Percentiles rank a stretch among this genome's conserved stretches.
Conservation (phyloP, 2,888 invertebrate species). For the Rhimphoctona megacephalus region DNA sequence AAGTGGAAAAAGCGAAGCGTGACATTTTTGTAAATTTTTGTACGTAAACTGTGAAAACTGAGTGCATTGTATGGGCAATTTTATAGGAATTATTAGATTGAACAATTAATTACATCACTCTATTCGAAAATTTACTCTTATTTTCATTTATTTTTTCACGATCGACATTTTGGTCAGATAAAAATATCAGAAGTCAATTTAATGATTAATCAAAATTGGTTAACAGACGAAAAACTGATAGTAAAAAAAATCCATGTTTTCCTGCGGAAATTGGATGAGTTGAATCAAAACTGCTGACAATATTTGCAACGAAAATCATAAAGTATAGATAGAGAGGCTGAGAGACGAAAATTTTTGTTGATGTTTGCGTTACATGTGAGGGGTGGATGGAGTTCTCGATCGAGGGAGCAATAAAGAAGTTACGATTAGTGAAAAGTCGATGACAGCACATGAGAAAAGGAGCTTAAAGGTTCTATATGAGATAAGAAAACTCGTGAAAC, state of each 20-base stretch:
- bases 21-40: neutral
- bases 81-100: neutral
- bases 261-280: neutral
- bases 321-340: neutral
- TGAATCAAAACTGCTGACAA: conserved; percentile 6
- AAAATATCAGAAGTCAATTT: neutral
- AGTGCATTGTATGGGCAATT: neutral
- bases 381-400: conserved; percentile 27
- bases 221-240: neutral
- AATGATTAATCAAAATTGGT: neutral
- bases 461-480: conserved; percentile 30
- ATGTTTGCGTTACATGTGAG: conserved; percentile 6
- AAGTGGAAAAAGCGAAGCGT: neutral
- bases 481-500: conserved; percentile 55
- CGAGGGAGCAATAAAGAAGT: conserved; percentile 48
- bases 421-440: conserved; percentile 59
- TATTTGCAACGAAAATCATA: neutral
- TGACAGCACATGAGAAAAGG: conserved; percentile 38
- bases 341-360: neutral
- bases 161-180: neutral
- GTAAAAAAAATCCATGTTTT: neutral
- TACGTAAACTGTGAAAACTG: neutral
- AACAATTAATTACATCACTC: neutral
- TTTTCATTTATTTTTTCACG: neutral
- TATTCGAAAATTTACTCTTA: neutral